phyloP scores from a whole-genome alignment of 2,797 vertebrate species.

The Nyctibius grandis region DNA sequence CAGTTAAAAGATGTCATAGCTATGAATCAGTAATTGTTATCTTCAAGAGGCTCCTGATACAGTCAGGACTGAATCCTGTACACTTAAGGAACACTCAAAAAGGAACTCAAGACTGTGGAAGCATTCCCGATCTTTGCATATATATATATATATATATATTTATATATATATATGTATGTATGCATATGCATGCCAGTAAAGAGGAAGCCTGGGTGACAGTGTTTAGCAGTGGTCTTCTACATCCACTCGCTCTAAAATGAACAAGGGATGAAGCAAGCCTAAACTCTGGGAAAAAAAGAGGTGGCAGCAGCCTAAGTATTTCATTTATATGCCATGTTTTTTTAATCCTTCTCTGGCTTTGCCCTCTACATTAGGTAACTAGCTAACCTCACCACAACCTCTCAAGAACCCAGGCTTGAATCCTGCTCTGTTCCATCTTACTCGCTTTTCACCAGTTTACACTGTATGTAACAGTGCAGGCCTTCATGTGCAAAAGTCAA shows the following conservation, averaged over 20 bases:
- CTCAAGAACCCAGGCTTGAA: background rate
- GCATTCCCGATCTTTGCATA: background rate
- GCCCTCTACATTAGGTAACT: background rate
- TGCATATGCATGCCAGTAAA: background rate
- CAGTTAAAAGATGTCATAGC: background rate
- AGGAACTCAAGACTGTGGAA: background rate
- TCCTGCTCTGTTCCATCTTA: background rate
- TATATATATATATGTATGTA: too few species aligned
- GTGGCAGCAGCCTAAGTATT: background rate
- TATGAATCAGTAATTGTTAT: background rate
- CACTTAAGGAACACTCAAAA: background rate
- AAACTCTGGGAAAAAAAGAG: background rate
- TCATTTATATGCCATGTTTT: background rate
- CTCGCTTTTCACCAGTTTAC: background rate
- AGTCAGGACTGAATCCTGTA: background rate
- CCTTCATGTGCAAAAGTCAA: background rate
- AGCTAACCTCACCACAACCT: background rate
- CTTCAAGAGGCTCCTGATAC: background rate
- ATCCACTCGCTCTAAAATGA: background rate
- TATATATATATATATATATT: too few species aligned
- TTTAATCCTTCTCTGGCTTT: background rate
- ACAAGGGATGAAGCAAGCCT: background rate
- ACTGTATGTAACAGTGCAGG: background rate
- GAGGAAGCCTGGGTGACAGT: background rate
- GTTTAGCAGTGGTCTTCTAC: background rate